These are phyloP conservation scores for Cossypha niveicapilla DNA, from an alignment of 2,797 vertebrate genomes.

Conservation along the genomic window DNA sequence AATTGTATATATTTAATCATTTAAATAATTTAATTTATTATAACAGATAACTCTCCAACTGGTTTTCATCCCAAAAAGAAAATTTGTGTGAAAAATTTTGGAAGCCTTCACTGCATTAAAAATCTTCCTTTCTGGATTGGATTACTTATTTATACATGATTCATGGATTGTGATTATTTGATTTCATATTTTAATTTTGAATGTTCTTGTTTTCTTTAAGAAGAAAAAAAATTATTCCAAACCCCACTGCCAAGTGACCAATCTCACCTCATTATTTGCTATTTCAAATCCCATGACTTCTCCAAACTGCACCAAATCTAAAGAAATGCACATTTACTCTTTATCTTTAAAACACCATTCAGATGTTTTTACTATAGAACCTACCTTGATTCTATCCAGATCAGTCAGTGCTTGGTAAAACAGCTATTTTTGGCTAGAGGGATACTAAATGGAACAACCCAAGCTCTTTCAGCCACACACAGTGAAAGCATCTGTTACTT, in stretches of 20 bases:
- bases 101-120: neutral
- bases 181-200: neutral
- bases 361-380: neutral
- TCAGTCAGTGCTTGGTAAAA: neutral
- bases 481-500: constrained; percentile 69
- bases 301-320: neutral
- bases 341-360: neutral
- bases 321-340: neutral
- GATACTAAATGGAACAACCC: neutral
- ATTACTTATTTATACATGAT: neutral
- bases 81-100: neutral
- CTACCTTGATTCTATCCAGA: neutral
- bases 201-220: neutral
- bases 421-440: neutral
- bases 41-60: neutral
- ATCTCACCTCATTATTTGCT: neutral
- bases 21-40: neutral
- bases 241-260: neutral
- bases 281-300: neutral
- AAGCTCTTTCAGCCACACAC: constrained; percentile 18
- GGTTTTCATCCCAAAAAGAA: neutral
- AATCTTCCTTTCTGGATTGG: neutral
- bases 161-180: neutral
- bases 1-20: neutral
- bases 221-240: neutral